Evolutionary conservation across 2,113 vertebrate genomes (phyloP), one percentile per base, ranked within the genome.

Genomic region (Microcebus griseorufus): DNA sequence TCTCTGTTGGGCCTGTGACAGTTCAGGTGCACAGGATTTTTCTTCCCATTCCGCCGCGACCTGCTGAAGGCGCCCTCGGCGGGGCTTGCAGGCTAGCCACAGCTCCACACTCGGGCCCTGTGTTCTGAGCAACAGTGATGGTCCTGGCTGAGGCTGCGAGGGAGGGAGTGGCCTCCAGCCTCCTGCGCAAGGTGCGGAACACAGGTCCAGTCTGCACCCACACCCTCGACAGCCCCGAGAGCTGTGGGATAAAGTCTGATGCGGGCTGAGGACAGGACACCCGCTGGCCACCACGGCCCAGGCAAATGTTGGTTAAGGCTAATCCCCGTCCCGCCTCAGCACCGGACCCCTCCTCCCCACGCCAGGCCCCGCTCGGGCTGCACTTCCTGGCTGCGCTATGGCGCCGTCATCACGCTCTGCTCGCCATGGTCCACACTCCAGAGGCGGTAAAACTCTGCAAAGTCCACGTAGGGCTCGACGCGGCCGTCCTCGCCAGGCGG

Each of bases 391-490:
- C 34, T 16, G 2, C 0, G 0, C 97, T 98, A 99, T 0, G 98
- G 98, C 0, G 98, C 98, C 0, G 98, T 97, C 90, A 98, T 88
- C 16, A 89, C 96, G 5, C 98, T 98, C 96, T 98, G 98, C 29
- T 99, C 99, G 0, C 98, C 98, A 6, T 99, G 99, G 97, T 99
- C 99, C 34, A 98, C 98, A 9, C 99, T 99, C 99, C 99, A 99
- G 88, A 99, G 98, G 27, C 98, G 98, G 98, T 99, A 99, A 96
- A 99, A 99, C 96, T 99, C 99, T 1, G 98, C 99, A 97, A 99
- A 99, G 99, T 99, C 99, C 98, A 99, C 99, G 0, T 99, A 99
- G 5, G 99, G 99, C 25, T 99, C 99, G 0, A 99, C 99, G 0
- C 99, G 98, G 23, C 99, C 99, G 0, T 99, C 99, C 98, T 99